Evolutionary conservation across 2,888 invertebrate genomes (phyloP), one percentile per base, ranked within the genome.

Genomic region (Adela reaumurella): DNA sequence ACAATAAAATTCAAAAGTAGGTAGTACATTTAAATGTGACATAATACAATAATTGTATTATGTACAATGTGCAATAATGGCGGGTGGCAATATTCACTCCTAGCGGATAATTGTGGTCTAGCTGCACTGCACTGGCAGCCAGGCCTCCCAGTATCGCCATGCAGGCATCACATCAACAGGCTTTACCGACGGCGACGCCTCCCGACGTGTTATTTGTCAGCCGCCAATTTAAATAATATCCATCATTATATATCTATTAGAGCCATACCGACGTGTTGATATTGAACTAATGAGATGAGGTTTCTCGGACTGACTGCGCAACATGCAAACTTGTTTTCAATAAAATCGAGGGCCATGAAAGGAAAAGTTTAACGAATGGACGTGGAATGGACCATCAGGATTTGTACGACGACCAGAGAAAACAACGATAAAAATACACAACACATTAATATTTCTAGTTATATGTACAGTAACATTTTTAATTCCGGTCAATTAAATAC

Each of bases 181-280:
- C 35, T 35, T 24, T 14, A 35, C 11, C 8, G 35, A 35, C 35
- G 35, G 14, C 35, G 35, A 8, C 35, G n/a, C n/a, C n/a, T 14
- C 35, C 3, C 64, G 68, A 68, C 67, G 54, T 74, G 64, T 72
- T 76, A 76, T 76, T 76, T 76, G 74, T 74, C 74, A 68, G 52
- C 19, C 48, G 59, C 71, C 74, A 74, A 77, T 76, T 77, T 77
- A 69, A 74, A 76, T 77, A 77, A 76, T 77, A 69, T 68, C 67
- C 70, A 72, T 76, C 67, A 74, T 74, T 73, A 74, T 69, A 71
- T 74, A 74, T 76, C 74, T 74, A 76, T 76, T 74, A 74, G 70
- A 70, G 68, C 61, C 60, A 65, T 65, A 68, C 45, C 65, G 65
- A 69, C 70, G 69, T 74, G 73, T 72, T 73, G 73, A 76, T 76